Evolutionary conservation across 2,888 invertebrate species (phyloP), one percentile per base, ranked within the genome.

Genomic region (Meiosimyza decipiens): DNA sequence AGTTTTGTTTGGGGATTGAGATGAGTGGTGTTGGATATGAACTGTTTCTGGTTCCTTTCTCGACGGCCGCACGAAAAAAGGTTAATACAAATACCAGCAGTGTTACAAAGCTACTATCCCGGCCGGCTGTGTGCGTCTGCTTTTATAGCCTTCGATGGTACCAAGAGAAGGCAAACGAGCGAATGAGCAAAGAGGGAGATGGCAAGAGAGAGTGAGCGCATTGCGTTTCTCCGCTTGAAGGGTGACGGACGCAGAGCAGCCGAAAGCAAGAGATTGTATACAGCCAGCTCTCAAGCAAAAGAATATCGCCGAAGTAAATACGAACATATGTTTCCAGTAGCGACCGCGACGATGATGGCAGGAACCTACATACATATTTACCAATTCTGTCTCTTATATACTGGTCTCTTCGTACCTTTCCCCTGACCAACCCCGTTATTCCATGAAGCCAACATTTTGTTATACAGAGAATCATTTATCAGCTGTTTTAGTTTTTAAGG

Each of bases 31-130:
- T 22, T 62, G 63, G 70, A 63, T 70, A 68, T 68, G 68, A 68
- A 68, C 54, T 16, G 70, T 52, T 62, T 28, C 64, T 64, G 64
- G 15, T 47, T 59, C 16, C 50, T 64, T 22, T 52, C 28, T 51
- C 51, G 28, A 51, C 47, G 55, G 57, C 63, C 63, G 54, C 70
- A 62, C 55, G 70, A 62, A 54, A 63, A 69, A 59, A 55, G 62
- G 40, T 49, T 54, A 40, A 40, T 40, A 60, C 79, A 78, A 80
- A 79, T 77, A 77, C 77, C 80, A 82, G 82, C 84, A 85, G 81
- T 85, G 83, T 83, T 85, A 81, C 82, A 83, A 85, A 84, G 84
- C 86, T 84, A 86, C 86, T 86, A 82, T 84, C 82, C 80, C 86
- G 85, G 86, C 87, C 85, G 86, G 86, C 84, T 79, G 78, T 80